These are phyloP conservation scores for Struthio camelus DNA, from an alignment of 2,113 vertebrate genomes.

Conservation along the genomic window DNA sequence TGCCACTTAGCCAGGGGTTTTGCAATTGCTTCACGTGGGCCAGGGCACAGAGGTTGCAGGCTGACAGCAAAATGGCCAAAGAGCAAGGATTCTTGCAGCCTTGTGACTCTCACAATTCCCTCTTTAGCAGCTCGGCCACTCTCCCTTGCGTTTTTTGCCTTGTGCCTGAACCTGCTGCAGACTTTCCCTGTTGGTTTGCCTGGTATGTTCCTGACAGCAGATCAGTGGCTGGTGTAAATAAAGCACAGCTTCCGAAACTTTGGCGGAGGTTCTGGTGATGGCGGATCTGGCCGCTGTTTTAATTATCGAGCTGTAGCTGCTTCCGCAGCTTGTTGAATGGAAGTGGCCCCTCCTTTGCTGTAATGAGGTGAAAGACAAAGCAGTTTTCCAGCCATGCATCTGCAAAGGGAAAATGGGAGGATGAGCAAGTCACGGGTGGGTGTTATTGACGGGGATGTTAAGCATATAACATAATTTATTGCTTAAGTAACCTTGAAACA, in stretches of 20 bases:
- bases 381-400: background rate
- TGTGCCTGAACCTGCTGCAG: background rate
- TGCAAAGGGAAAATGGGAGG: slow-evolving; percentile 14
- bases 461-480: slow-evolving; percentile 56
- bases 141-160: background rate
- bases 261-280: too few relatives aligned
- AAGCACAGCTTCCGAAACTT: background rate
- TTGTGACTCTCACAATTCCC: background rate
- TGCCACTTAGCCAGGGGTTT: too few relatives aligned
- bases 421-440: slow-evolving; percentile 32
- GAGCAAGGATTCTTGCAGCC: background rate
- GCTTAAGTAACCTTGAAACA: slow-evolving; percentile 61
- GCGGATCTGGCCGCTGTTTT: background rate
- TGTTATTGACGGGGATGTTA: slow-evolving; percentile 32
- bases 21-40: background rate
- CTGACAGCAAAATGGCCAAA: background rate
- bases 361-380: background rate
- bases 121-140: background rate
- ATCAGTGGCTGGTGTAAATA: background rate
- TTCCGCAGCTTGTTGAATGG: background rate
- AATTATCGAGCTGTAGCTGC: background rate
- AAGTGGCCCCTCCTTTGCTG: background rate
- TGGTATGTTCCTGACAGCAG: background rate
- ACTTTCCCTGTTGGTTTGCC: background rate
- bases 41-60: background rate